A percentile compares a stretch with the other conserved stretches of the same genome.
These are phyloP conservation scores for Crypturellus tataupa DNA, from an alignment of 2,797 vertebrate species.

Conservation along the genomic window DNA sequence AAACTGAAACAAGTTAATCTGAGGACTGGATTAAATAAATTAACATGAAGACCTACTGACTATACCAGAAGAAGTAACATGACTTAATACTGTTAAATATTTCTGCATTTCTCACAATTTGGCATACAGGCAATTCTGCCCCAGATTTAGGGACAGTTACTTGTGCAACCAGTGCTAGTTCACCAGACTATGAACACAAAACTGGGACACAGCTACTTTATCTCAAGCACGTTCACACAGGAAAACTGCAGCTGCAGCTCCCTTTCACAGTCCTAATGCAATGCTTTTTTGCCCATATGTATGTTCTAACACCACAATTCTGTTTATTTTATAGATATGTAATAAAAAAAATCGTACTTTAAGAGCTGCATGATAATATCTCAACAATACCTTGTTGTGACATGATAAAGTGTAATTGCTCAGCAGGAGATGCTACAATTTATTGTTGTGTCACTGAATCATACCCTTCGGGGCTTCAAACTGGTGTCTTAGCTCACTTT, in stretches of 20 bases:
- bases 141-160: slow-evolving; percentile 5
- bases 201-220: slow-evolving; percentile 9
- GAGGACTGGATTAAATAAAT: neutral
- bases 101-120: neutral
- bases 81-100: neutral
- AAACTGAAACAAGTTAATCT: neutral
- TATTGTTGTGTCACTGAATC: slow-evolving; percentile 55
- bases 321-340: slow-evolving; percentile 43
- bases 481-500: slow-evolving; percentile 31
- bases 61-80: neutral
- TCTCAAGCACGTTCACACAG: slow-evolving; percentile 5
- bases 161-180: neutral
- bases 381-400: slow-evolving; percentile 63
- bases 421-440: slow-evolving; percentile 44
- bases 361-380: slow-evolving; percentile 46
- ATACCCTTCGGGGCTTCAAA: slow-evolving; percentile 40
- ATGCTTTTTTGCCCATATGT: neutral
- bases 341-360: slow-evolving; percentile 53
- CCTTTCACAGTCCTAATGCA: slow-evolving; percentile 7
- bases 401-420: slow-evolving; percentile 50
- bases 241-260: neutral
- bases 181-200: slow-evolving; percentile 11
- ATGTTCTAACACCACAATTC: neutral
- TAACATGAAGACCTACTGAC: neutral
- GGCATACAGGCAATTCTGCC: slow-evolving; percentile 22